Evolutionary conservation across 2,888 invertebrate species (phyloP).

Genomic region (Holacanthella duospinosa): DNA sequence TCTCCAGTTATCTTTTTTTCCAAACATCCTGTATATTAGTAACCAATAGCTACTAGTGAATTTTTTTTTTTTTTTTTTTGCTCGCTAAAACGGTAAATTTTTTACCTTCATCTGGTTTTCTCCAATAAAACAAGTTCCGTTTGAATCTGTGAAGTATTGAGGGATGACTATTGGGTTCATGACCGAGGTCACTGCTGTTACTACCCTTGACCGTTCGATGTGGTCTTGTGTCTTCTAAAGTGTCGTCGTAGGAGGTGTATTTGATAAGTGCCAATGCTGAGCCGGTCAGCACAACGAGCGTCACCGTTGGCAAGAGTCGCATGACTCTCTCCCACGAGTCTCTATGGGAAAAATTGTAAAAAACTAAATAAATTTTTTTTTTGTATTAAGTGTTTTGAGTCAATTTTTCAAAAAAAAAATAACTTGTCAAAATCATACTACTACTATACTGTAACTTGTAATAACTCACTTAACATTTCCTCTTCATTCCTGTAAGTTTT

Average conservation of each 20-base stretch:
- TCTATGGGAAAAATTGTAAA: constrained; percentile 9
- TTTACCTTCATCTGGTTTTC: constrained; percentile 18
- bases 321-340: constrained; percentile 37
- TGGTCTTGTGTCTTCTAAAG: background rate
- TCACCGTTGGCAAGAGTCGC: constrained; percentile 36
- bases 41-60: no score
- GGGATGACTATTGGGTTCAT: background rate
- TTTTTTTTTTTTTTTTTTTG: no score
- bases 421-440: no score
- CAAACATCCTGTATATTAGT: no score
- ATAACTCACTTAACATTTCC: no score
- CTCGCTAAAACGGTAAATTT: background rate
- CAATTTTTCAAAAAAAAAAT: background rate
- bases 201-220: constrained; percentile 1
- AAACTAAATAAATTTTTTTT: background rate
- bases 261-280: constrained; percentile 36
- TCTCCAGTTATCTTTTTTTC: no score
- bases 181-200: constrained; percentile 4
- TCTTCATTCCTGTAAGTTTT: no score
- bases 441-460: no score
- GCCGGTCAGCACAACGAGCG: constrained; percentile 35
- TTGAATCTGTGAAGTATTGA: constrained; percentile 30
- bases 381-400: background rate
- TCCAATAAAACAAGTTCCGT: constrained; percentile 25
- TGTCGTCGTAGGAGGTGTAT: constrained; percentile 29